Evolutionary conservation across 1,140 invertebrate genomes (phyloP).

Genomic region (Penaeus vannamei): DNA sequence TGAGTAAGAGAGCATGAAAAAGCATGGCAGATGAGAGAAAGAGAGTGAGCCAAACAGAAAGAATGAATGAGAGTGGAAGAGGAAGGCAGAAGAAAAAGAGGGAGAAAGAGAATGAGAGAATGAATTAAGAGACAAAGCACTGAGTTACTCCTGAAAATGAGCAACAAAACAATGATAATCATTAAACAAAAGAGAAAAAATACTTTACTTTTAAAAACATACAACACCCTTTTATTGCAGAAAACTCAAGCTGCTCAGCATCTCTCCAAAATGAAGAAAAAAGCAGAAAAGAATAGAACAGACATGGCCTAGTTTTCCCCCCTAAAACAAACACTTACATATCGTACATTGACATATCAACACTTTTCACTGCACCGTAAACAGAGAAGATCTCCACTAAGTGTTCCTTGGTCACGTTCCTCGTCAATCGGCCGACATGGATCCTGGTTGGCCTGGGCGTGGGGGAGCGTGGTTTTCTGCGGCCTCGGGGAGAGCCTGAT

Average conservation of each 20-base stretch:
- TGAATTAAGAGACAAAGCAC: neutral
- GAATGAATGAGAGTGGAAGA: too few relatives aligned
- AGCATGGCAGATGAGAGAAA: neutral
- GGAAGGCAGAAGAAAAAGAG: neutral
- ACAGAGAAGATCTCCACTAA: conserved; percentile 94
- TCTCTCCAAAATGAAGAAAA: too few relatives aligned
- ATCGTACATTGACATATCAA: conserved; percentile 82
- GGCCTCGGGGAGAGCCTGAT: conserved; percentile 72
- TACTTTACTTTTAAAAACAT: too few relatives aligned
- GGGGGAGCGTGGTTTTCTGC: conserved; percentile 84
- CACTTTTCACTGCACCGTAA: conserved; percentile 90
- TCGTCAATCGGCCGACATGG: conserved; percentile 90
- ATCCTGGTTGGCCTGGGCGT: conserved; percentile 91
- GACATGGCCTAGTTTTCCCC: too few relatives aligned
- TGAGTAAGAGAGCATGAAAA: neutral
- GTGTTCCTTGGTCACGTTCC: conserved; percentile 93
- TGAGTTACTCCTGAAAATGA: neutral
- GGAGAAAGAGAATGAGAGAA: neutral
- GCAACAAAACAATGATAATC: neutral
- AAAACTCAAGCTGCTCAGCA: too few relatives aligned
- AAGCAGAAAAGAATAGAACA: too few relatives aligned
- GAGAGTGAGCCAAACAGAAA: neutral
- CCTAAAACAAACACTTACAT: conserved; percentile 52
- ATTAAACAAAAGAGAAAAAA: neutral
- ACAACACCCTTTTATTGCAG: too few relatives aligned